Evolutionary conservation across 2,888 invertebrate genomes (phyloP).

Genomic region (Drosophila peninsularis): DNA sequence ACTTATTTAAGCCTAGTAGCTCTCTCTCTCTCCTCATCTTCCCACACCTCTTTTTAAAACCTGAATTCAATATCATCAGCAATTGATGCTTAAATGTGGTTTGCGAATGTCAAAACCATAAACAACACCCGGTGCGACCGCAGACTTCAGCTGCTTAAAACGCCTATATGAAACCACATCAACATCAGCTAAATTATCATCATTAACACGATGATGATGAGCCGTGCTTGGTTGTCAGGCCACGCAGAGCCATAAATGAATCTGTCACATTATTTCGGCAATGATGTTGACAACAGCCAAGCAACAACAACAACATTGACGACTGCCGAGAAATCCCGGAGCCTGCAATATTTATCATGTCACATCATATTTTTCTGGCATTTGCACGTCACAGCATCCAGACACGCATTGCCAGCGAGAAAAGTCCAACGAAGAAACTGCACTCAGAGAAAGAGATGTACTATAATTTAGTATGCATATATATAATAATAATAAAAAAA

Average conservation of each 20-base stretch:
- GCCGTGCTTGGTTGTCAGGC: conserved; percentile 39
- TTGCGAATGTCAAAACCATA: conserved; percentile 76
- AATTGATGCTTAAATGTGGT: conserved; percentile 53
- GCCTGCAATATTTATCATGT: conserved; percentile 80
- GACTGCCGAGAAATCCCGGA: conserved; percentile 61
- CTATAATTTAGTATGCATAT: background rate
- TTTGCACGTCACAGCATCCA: conserved; percentile 75
- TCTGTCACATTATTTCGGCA: conserved; percentile 81
- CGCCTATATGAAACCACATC: conserved; percentile 49
- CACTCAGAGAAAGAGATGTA: background rate
- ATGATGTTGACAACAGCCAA: conserved; percentile 73
- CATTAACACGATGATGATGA: conserved; percentile 25
- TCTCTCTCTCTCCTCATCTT: background rate
- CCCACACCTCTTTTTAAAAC: background rate
- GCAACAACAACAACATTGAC: conserved; percentile 48
- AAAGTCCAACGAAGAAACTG: conserved; percentile 18
- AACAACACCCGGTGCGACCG: conserved; percentile 64
- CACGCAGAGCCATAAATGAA: conserved; percentile 70
- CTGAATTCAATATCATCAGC: conserved; percentile 32
- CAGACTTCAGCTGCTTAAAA: conserved; percentile 39
- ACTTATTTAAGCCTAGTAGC: background rate
- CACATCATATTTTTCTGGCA: conserved; percentile 82
- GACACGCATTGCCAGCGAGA: conserved; percentile 3
- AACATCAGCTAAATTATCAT: conserved; percentile 10
- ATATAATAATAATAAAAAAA: background rate